These are phyloP conservation scores for Zosterops japonicus DNA, from an alignment of 2,113 vertebrate genomes.

Conservation along the genomic window DNA sequence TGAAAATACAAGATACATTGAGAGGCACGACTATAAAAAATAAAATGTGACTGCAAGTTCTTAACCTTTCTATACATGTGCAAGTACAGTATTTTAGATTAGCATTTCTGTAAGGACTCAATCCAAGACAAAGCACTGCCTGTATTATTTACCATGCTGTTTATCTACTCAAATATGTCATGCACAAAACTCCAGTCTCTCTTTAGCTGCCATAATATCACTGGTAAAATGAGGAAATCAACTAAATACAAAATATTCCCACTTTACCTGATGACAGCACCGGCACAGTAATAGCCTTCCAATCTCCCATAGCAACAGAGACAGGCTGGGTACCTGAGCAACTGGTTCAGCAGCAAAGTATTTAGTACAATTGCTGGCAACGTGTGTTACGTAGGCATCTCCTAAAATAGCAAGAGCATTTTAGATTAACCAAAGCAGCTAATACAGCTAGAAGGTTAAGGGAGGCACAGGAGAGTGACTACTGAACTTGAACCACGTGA, in stretches of 20 bases:
- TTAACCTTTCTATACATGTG: not conserved
- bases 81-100: not conserved
- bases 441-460: constrained; percentile 71
- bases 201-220: not conserved
- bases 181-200: not conserved
- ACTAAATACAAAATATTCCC: not conserved
- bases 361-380: constrained; percentile 61
- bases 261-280: constrained; percentile 82
- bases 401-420: constrained; percentile 75
- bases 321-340: constrained; percentile 68
- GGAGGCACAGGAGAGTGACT: not conserved
- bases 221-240: not conserved
- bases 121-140: not conserved
- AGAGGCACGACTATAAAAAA: not conserved
- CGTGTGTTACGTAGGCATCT: constrained; percentile 70
- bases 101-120: not conserved
- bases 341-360: constrained; percentile 67
- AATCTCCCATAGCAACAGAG: constrained; percentile 89
- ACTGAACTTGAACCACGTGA: not conserved
- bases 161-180: not conserved
- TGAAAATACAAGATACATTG: not conserved
- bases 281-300: constrained; percentile 82
- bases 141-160: not conserved
- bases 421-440: constrained; percentile 71
- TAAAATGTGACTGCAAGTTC: not conserved